Evolutionary conservation across 1,140 invertebrate species (phyloP), one percentile per base, ranked within the genome.

Genomic region (Tetramorium parvispinum): DNA sequence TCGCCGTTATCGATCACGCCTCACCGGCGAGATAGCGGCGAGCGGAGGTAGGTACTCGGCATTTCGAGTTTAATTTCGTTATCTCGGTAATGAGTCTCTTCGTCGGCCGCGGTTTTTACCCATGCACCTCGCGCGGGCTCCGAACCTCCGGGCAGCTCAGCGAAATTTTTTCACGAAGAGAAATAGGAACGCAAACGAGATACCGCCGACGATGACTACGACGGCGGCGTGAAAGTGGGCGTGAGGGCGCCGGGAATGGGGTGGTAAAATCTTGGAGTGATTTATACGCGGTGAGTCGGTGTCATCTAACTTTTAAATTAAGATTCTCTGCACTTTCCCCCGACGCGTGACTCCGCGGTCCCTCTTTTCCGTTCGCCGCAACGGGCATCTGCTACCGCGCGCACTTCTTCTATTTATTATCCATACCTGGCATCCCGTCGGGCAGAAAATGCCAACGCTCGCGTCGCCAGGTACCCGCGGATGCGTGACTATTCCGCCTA

Each of bases 261-360:
- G n/a, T 24, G 51, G 70, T 55, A 66, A 88, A 86, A 91, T 73
- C 73, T 82, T 81, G n/a, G 53, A 65, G 85, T 91, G 89, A 92
- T 91, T 91, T 92, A 92, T 91, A 85, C 57, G 83, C 87, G 88
- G 85, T 86, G 68, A 89, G 82, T 76, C 89, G 91, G 89, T 91
- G 89, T 92, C 91, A 92, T 92, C 86, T 92, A 91, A 92, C 92
- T 92, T 92, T 92, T 92, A 92, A 92, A 92, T 92, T 91, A 92
- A 91, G 86, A 92, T 86, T 89, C 85, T 63, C 70, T 75, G 68
- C 79, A 83, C 68, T 79, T 75, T 85, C 27, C 40, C 21, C n/a
- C 57, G 46, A 51, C 78, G 40, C 57, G 66, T 63, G 61, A 43
- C 46, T 53, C 21, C 65, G 37, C 75, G 18, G 43, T 11, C 49